Conservation (phyloP, 2,797 vertebrate genomes). For the Ambastaia sidthimunki region DNA sequence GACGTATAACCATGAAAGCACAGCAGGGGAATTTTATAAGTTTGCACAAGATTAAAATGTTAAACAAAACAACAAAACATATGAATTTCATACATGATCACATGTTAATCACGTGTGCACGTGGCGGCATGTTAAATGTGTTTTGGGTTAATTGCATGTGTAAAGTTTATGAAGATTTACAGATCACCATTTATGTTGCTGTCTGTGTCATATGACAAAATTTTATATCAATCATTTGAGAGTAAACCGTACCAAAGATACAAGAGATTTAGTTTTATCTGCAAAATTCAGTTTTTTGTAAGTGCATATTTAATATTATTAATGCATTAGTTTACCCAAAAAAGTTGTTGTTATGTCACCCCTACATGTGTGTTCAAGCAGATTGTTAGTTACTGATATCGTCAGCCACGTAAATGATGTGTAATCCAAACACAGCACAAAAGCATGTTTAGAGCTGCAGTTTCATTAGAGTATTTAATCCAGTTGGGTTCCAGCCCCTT, state of each 20-base stretch:
- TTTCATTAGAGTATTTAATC: conserved; percentile 13
- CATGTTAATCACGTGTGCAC: neutral
- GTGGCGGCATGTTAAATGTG: neutral
- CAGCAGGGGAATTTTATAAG: conserved; percentile 9
- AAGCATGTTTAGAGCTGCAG: neutral
- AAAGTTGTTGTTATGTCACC: too few relatives aligned
- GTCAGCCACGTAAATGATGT: neutral
- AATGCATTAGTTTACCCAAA: neutral
- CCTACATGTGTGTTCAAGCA: too few relatives aligned
- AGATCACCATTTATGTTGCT: too few relatives aligned
- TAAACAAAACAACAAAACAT: neutral
- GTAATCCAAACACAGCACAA: neutral
- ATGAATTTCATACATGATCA: neutral
- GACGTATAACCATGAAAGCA: neutral
- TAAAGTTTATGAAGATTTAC: too few relatives aligned
- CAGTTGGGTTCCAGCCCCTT: neutral
- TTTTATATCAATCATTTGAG: too few relatives aligned
- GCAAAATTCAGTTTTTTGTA: neutral
- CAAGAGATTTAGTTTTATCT: neutral
- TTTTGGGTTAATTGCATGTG: neutral
- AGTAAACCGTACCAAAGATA: too few relatives aligned
- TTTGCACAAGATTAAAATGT: conserved; percentile 10
- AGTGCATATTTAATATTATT: neutral
- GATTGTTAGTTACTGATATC: too few relatives aligned
- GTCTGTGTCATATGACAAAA: too few relatives aligned